Conservation (phyloP, 2,113 vertebrate genomes). For the Aegotheles bennettii region DNA sequence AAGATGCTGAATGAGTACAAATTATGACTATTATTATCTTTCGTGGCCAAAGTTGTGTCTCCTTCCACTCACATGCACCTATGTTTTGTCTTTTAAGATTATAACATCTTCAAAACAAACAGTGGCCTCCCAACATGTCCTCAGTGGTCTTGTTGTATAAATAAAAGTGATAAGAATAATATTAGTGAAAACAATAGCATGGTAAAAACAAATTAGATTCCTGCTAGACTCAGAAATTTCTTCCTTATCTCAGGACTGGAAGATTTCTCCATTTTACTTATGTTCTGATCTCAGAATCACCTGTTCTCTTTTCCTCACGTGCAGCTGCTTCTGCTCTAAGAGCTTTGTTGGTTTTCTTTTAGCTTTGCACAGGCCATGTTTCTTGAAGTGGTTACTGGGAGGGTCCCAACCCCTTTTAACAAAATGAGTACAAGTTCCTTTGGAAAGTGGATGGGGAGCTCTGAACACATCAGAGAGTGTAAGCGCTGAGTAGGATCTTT, state of each 20-base stretch:
- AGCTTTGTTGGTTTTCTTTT: neutral
- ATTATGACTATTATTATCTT: slow-evolving; percentile 46
- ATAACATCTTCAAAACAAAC: neutral
- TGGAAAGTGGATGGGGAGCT: neutral
- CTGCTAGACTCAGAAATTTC: neutral
- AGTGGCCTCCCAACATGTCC: neutral
- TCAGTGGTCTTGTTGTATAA: neutral
- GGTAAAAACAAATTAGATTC: neutral
- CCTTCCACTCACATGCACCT: neutral
- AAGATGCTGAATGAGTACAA: slow-evolving; percentile 61
- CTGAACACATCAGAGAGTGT: accelerated
- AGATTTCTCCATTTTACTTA: neutral
- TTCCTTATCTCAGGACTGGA: neutral
- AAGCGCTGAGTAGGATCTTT: neutral
- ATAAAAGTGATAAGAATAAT: neutral
- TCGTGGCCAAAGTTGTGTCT: neutral
- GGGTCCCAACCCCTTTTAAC: neutral
- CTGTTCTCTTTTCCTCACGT: neutral
- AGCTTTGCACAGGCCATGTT: neutral
- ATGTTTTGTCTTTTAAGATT: neutral
- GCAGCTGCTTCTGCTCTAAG: neutral
- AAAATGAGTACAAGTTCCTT: neutral
- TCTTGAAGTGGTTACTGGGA: neutral
- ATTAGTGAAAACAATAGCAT: neutral
- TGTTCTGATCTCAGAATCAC: neutral